Evolutionary conservation across 2,113 vertebrate genomes (phyloP).

Genomic region (Salvelinus alpinus): DNA sequence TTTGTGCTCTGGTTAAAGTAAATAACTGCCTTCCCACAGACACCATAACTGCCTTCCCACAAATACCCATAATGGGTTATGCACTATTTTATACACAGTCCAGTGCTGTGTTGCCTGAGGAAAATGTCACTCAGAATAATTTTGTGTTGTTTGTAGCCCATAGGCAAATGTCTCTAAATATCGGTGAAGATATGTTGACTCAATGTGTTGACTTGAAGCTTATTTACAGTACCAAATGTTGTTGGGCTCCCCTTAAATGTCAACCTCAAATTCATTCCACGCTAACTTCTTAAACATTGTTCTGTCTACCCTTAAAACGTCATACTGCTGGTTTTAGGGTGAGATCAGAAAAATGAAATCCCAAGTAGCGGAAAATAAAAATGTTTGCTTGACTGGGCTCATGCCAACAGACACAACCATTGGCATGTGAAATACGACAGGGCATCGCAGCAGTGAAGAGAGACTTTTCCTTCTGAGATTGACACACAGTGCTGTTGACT

Average conservation of each 20-base stretch:
- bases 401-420: conserved; percentile 43
- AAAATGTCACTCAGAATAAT: no score
- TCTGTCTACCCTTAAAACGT: conserved; percentile 26
- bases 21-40: no score
- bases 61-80: no score
- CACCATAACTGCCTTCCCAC: no score
- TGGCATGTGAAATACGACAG: conserved; percentile 38
- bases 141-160: no score
- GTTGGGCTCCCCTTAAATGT: background rate
- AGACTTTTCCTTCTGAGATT: conserved; percentile 2
- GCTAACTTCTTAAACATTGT: background rate
- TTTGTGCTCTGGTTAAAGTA: no score
- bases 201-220: background rate
- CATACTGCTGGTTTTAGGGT: conserved; percentile 34
- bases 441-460: conserved; percentile 20
- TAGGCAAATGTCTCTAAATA: background rate
- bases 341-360: conserved; percentile 52
- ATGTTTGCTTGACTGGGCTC: conserved; percentile 37
- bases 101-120: no score
- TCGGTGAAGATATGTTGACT: background rate
- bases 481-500: conserved; percentile 20
- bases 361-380: conserved; percentile 49
- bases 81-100: no score
- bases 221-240: background rate
- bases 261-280: background rate